Base-by-base conservation (phyloP, 2,888 invertebrate genomes). In the Buathra laborator region DNA sequence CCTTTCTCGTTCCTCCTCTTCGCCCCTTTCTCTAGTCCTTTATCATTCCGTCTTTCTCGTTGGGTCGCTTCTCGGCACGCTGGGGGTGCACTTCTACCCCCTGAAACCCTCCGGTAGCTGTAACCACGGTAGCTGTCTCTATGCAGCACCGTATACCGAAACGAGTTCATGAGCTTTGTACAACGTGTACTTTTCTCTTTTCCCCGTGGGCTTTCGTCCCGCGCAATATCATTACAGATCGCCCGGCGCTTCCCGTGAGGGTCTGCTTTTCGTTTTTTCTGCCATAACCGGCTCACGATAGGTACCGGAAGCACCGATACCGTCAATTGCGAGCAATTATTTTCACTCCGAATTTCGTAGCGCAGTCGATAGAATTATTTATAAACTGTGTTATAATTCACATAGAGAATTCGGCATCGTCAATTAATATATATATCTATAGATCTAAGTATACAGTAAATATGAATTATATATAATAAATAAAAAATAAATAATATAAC, bases 131-230 rank as follows among this genome's bases (percentile, higher is more conserved):
- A 37, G 7, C 3, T 29, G 48, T 64, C 3, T n/a, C 62, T 64
- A 37, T 75, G 64, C 37, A n/a, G 32, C 19, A 64, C 29, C 62
- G 32, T 62, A 37, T 37, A 24, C 37, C 74, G 48, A 75, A 75
- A 64, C 48, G 74, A 71, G 64, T 53, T 56, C 71, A 37, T 24
- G 66, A 81, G 74, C 74, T 74, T 74, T 43, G 32, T 59, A 67
- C 64, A 24, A 51, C 32, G 72, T 80, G 72, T 48, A 75, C 64
- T 46, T 64, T 75, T 37, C 64, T 64, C 19, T 51, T 64, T 48
- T 37, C 29, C 62, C 6, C 14, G n/a, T 29, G 29, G 32, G 53
- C 19, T 71, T 82, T 37, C 46, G 6, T 51, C 14, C 66, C 53
- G 16, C 6, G 43, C 14, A 37, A 43, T 71, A 71, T 48, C 51